Evolutionary conservation across 2,888 invertebrate genomes (phyloP).

Genomic region (Aromia moschata): DNA sequence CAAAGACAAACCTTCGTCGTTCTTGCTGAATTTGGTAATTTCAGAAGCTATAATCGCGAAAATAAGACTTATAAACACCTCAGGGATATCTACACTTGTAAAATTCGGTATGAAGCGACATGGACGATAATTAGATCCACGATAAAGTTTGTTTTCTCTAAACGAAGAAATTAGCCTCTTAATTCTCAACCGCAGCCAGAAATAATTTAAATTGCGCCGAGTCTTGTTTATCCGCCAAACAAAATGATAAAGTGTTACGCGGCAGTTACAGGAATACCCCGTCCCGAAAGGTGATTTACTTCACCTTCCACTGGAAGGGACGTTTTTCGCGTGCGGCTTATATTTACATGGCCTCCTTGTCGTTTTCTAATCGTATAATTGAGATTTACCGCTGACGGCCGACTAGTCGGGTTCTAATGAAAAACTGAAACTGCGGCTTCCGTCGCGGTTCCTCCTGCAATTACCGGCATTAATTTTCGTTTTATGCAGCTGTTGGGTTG

Average conservation of each 20-base stretch:
- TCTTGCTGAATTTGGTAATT: too few relatives aligned
- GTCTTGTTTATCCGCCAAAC: slow-evolving; percentile 18
- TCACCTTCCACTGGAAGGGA: slow-evolving; percentile 11
- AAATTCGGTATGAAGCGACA: too few relatives aligned
- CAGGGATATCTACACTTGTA: too few relatives aligned
- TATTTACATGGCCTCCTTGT: slow-evolving; percentile 15
- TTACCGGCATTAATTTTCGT: not conserved
- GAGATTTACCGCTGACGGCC: slow-evolving; percentile 4
- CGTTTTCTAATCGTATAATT: slow-evolving; percentile 15
- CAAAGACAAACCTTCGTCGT: too few relatives aligned
- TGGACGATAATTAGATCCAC: too few relatives aligned
- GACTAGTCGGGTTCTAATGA: slow-evolving; percentile 4
- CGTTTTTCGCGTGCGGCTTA: slow-evolving; percentile 12
- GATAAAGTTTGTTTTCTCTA: too few relatives aligned
- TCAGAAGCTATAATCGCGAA: too few relatives aligned
- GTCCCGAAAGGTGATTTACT: slow-evolving; percentile 28
- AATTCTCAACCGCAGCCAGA: not conserved
- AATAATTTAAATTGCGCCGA: slow-evolving; percentile 4
- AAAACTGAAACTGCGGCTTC: not conserved
- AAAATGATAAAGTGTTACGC: slow-evolving; percentile 26
- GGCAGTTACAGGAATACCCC: slow-evolving; percentile 27
- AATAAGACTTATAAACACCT: too few relatives aligned
- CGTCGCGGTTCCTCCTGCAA: not conserved
- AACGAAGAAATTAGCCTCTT: not conserved
- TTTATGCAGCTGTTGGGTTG: not conserved